Base-by-base conservation (phyloP, 2,888 invertebrate genomes). In the Labia minor region DNA sequence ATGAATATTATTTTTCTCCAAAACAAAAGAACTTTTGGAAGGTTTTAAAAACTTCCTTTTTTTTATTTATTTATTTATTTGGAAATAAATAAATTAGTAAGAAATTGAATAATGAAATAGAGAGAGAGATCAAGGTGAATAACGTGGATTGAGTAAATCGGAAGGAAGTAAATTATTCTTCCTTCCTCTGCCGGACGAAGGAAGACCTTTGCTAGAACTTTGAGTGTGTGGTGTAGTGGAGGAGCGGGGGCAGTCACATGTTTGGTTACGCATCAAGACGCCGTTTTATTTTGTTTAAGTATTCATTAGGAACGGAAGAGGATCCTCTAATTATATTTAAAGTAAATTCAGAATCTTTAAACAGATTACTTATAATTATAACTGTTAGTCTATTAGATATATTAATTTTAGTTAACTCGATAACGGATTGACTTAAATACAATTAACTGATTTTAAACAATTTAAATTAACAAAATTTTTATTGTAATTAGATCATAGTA, bases 391-490 rank as follows among this genome's bases (percentile, higher is more conserved):
- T 49, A 49, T 49, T 49, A 49, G 2, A 14, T 4, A 49, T 49
- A 49, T 49, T 49, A 49, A 49, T 49, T 49, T 49, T 49, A 49
- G 14, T 49, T 49, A 49, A 49, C 16, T 49, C 49, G 49, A 49
- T 49, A 49, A 49, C 49, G 49, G 49, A 16, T 14, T 26, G 26
- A 8, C 8, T n/a, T n/a, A n/a, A n/a, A n/a, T n/a, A n/a, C n/a
- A n/a, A n/a, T n/a, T n/a, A n/a, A n/a, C n/a, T n/a, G n/a, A n/a
- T n/a, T n/a, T n/a, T n/a, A n/a, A n/a, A n/a, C n/a, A n/a, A n/a
- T n/a, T n/a, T n/a, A n/a, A n/a, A n/a, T n/a, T n/a, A n/a, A n/a
- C n/a, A n/a, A n/a, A n/a, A n/a, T n/a, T n/a, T n/a, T n/a, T n/a
- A n/a, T n/a, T n/a, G n/a, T n/a, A n/a, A n/a, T n/a, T n/a, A n/a